Evolutionary conservation across 2,888 invertebrate genomes (phyloP).

Genomic region (Drymonia ruficornis): DNA sequence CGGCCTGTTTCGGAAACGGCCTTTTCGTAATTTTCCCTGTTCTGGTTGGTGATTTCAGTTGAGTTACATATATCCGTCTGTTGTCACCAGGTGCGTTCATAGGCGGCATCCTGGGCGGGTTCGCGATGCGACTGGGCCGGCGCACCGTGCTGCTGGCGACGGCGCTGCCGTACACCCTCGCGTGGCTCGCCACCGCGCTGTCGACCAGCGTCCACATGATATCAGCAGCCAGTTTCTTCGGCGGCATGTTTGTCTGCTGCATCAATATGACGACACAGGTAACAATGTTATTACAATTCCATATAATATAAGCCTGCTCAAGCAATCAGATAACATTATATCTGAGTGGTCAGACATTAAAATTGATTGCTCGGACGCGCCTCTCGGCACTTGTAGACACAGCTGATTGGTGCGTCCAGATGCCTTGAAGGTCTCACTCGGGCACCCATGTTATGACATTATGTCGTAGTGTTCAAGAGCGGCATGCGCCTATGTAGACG

Average conservation of each 20-base stretch:
- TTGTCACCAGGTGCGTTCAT: slow-evolving; percentile 88
- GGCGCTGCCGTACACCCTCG: slow-evolving; percentile 89
- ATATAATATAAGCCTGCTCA: not conserved
- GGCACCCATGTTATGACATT: too few relatives aligned
- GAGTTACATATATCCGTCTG: not conserved
- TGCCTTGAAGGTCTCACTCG: too few relatives aligned
- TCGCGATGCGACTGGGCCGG: slow-evolving; percentile 90
- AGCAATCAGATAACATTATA: too few relatives aligned
- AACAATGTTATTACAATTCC: slow-evolving; percentile 25
- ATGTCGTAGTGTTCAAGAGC: too few relatives aligned
- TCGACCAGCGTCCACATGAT: slow-evolving; percentile 90
- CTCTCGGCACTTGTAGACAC: too few relatives aligned
- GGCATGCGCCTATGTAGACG: too few relatives aligned
- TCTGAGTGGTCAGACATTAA: too few relatives aligned
- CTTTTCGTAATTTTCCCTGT: too few relatives aligned
- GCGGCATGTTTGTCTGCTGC: slow-evolving; percentile 90
- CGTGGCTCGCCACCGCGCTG: slow-evolving; percentile 92
- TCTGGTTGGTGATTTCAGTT: too few relatives aligned
- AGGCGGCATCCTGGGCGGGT: slow-evolving; percentile 92
- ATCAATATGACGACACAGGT: slow-evolving; percentile 91
- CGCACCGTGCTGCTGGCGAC: slow-evolving; percentile 88
- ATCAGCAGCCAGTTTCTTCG: slow-evolving; percentile 91
- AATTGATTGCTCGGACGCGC: too few relatives aligned
- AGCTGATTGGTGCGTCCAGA: too few relatives aligned
- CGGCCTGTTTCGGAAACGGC: too few relatives aligned